Conservation (phyloP, 1,140 invertebrate species). For the Sitophilus oryzae region DNA sequence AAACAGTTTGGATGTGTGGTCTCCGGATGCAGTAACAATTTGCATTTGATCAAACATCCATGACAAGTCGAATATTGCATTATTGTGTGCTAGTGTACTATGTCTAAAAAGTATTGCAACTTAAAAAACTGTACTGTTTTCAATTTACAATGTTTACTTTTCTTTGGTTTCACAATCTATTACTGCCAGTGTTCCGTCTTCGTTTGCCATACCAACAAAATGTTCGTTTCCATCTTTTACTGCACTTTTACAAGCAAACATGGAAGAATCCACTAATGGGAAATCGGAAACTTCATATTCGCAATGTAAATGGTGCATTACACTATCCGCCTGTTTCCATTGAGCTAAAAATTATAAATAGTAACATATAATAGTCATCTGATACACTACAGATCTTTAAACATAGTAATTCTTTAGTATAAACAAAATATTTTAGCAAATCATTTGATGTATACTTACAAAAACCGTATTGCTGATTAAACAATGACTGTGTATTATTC, state of each 20-base stretch:
- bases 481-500: constrained; percentile 13
- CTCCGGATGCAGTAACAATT: constrained; percentile 77
- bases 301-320: constrained; percentile 15
- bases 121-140: too few species aligned
- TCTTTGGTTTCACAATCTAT: constrained; percentile 46
- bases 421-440: too few species aligned
- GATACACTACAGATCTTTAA: too few species aligned
- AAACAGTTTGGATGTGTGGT: constrained; percentile 73
- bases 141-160: constrained; percentile 25
- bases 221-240: constrained; percentile 50
- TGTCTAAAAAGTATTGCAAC: constrained; percentile 25
- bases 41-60: constrained; percentile 73
- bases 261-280: constrained; percentile 43
- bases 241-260: constrained; percentile 61
- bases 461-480: constrained; percentile 22
- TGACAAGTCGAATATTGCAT: constrained; percentile 83
- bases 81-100: constrained; percentile 65
- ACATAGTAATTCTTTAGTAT: too few species aligned
- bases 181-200: constrained; percentile 70
- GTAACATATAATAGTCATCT: too few species aligned
- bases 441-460: constrained; percentile 21
- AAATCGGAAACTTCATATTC: constrained; percentile 6
- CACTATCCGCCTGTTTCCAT: constrained; percentile 18
- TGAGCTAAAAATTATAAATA: constrained; percentile 19
- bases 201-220: constrained; percentile 73